A percentile compares a stretch with the other conserved stretches of the same genome.
These are phyloP conservation scores for Brenthis hecate DNA, from an alignment of 2,888 invertebrate species.

Conservation along the genomic window DNA sequence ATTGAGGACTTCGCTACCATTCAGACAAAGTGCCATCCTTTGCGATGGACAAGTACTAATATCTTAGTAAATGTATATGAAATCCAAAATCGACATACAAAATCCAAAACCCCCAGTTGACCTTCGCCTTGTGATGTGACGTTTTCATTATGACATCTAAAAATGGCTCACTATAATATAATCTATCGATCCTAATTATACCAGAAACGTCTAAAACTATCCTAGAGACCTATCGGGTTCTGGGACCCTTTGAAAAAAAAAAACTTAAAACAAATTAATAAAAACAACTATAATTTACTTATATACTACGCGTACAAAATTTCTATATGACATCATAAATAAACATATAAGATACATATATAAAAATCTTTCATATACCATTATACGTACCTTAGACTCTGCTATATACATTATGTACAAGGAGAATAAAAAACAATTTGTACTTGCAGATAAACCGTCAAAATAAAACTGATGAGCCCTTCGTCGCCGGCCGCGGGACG, in stretches of 20 bases:
- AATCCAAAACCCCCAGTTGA: slow-evolving; percentile 22
- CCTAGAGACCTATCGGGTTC: slow-evolving; percentile 56
- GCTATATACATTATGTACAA: slow-evolving; percentile 82
- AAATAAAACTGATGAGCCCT: slow-evolving; percentile 11
- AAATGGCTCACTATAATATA: slow-evolving; percentile 58
- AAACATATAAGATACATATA: slow-evolving; percentile 77
- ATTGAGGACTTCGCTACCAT: neutral
- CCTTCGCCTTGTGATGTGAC: slow-evolving; percentile 52
- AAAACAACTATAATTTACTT: slow-evolving; percentile 81
- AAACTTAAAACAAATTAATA: slow-evolving; percentile 53
- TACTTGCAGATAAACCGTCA: slow-evolving; percentile 76
- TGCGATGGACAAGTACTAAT: neutral
- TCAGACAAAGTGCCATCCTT: neutral
- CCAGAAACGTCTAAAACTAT: slow-evolving; percentile 57
- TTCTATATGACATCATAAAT: slow-evolving; percentile 72
- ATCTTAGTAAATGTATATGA: neutral
- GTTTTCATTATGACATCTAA: slow-evolving; percentile 61
- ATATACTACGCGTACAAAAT: slow-evolving; percentile 80
- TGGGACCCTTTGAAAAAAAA: slow-evolving; percentile 57
- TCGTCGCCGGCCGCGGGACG: slow-evolving; percentile 40
- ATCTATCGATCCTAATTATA: slow-evolving; percentile 57
- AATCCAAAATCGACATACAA: slow-evolving; percentile 22
- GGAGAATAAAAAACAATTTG: slow-evolving; percentile 82
- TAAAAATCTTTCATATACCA: slow-evolving; percentile 59
- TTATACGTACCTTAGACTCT: slow-evolving; percentile 70